Base-by-base conservation (phyloP, 1,140 invertebrate species). In the Drosophila athabasca region DNA sequence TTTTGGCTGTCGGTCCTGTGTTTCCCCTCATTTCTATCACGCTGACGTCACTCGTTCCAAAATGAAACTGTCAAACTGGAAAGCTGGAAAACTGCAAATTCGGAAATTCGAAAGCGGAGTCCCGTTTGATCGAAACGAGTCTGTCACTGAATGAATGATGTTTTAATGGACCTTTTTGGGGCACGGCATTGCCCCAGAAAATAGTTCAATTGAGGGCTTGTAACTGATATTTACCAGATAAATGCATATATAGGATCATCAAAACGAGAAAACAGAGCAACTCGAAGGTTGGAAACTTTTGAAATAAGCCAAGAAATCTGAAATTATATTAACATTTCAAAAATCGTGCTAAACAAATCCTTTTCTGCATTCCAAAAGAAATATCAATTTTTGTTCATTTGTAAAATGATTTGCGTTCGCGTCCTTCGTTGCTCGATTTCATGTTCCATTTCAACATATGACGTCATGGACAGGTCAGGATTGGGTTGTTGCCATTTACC, bases 11-110 rank as follows among this genome's bases (percentile, higher is more conserved):
- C 52, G n/a, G 49, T 64, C 67, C 52, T 11, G 51, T 64, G 43
- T 73, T 60, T 78, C 67, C 70, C 57, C 54, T 24, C 24, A 41
- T 52, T 77, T 65, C 44, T 66, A 75, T 39, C 51, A 22, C 50
- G 17, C 60, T 76, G 62, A 59, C 62, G 70, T 84, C 79, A 79
- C 31, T 84, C 58, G 50, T 58, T 64, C 49, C 62, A 61, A 84
- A 83, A 83, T 79, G 62, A 79, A 84, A 83, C 80, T 83, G 80
- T 84, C 79, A 84, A 73, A 69, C 53, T 46, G 65, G 39, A 35
- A 73, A 73, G 50, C 11, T 39, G 35, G 35, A 39, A 39, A 31
- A 31, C 1, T 7, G 6, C 29, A 29, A 29, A 29, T 31, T 31
- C 29, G 7, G 7, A 29, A 29, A 29, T 29, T 60, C 66, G 2